Evolutionary conservation across 2,797 vertebrate species (phyloP).

Genomic region (Neomorphus geoffroyi): DNA sequence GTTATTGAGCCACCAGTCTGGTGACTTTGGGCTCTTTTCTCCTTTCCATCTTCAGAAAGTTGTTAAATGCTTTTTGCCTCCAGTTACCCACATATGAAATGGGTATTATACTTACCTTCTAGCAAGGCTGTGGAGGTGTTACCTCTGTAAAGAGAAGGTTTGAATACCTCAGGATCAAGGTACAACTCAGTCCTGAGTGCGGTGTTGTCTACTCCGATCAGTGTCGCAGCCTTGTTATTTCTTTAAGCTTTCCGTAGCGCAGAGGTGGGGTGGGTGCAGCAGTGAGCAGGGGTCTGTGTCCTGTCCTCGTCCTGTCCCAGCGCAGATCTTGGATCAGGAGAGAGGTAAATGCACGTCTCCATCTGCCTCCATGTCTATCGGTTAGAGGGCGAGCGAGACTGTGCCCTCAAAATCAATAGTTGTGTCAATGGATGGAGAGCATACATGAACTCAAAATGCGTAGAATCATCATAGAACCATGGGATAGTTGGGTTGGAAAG

Average conservation of each 20-base stretch:
- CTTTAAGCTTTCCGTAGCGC: too few species aligned
- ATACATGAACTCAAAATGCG: background rate
- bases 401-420: accelerated
- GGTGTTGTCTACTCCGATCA: background rate
- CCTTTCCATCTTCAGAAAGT: background rate
- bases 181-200: background rate
- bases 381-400: background rate
- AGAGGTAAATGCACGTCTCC: background rate
- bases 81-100: background rate
- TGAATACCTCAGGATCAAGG: background rate
- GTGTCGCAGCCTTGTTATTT: background rate
- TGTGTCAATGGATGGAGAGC: accelerated
- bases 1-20: background rate
- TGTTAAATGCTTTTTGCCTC: background rate
- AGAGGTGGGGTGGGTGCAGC: background rate
- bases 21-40: background rate
- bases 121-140: background rate
- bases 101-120: background rate
- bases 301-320: background rate
- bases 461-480: too few species aligned
- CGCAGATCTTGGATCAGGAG: accelerated
- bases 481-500: too few species aligned
- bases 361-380: background rate
- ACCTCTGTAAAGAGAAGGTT: background rate
- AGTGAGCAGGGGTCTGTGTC: background rate